phyloP scores from a whole-genome alignment of 2,888 invertebrate species.

The Actias luna region DNA sequence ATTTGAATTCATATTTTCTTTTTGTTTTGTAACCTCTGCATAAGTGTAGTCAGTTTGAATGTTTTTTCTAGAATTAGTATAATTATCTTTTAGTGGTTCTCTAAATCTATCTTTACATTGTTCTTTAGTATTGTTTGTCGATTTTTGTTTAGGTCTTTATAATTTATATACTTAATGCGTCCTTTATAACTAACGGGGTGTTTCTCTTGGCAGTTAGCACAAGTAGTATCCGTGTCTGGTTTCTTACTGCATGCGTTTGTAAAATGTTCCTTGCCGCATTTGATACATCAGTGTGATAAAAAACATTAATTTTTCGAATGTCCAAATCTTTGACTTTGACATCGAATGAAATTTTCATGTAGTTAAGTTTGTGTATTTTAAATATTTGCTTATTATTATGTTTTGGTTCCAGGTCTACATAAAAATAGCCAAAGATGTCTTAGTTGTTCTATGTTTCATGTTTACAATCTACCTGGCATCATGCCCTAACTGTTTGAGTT shows the following conservation, averaged over 20 bases:
- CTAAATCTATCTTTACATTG: not conserved
- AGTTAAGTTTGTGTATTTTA: not conserved
- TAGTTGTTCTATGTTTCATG: not conserved
- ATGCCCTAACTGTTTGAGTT: not conserved
- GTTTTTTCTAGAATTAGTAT: not conserved
- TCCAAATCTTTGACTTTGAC: not conserved
- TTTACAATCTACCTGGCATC: not conserved
- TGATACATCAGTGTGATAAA: no score
- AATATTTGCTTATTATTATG: not conserved
- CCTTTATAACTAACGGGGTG: not conserved
- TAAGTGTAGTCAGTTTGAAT: not conserved
- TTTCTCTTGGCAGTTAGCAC: not conserved
- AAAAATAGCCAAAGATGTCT: not conserved
- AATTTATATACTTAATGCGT: not conserved
- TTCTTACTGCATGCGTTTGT: not conserved
- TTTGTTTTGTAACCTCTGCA: not conserved
- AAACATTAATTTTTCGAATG: not conserved
- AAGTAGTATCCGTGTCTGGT: not conserved
- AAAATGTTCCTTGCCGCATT: not conserved
- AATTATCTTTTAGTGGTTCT: not conserved
- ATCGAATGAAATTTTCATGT: not conserved
- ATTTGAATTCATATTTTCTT: not conserved
- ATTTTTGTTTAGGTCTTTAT: no score
- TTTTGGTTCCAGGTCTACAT: not conserved
- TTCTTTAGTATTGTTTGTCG: not conserved